phyloP scores from a whole-genome alignment of 1,140 invertebrate species.

The Temnothorax longispinosus region DNA sequence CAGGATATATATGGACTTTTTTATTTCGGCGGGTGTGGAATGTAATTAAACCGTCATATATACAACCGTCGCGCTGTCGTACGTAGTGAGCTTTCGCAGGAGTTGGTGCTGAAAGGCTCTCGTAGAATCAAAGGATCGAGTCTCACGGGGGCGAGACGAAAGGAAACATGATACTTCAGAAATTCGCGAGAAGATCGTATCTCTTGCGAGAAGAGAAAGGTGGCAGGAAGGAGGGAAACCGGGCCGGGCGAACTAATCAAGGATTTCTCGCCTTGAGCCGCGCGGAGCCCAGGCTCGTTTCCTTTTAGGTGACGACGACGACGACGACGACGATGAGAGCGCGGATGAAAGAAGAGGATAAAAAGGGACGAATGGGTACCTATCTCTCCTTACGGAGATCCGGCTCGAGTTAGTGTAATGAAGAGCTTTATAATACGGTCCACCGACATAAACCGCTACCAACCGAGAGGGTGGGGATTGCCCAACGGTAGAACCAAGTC shows the following conservation, averaged over 20 bases:
- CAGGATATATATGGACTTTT: neutral
- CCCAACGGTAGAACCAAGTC: neutral
- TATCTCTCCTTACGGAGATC: constrained; percentile 71
- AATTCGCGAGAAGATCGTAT: constrained; percentile 75
- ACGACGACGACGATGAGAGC: constrained; percentile 65
- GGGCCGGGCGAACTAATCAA: constrained; percentile 73
- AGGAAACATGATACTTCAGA: constrained; percentile 76
- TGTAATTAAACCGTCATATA: constrained; percentile 68
- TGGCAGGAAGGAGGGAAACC: constrained; percentile 36
- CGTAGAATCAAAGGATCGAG: constrained; percentile 74
- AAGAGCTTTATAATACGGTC: constrained; percentile 75
- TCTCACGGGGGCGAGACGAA: constrained; percentile 68
- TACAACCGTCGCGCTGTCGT: constrained; percentile 30
- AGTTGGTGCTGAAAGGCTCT: constrained; percentile 64
- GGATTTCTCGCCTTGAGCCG: constrained; percentile 75
- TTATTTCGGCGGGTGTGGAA: constrained; percentile 26
- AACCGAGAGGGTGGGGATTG: constrained; percentile 37
- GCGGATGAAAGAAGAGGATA: constrained; percentile 74
- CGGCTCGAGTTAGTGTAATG: constrained; percentile 75
- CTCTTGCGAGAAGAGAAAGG: constrained; percentile 68
- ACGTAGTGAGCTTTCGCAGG: constrained; percentile 35
- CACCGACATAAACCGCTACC: constrained; percentile 65
- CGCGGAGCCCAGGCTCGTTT: constrained; percentile 67
- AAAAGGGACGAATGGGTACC: constrained; percentile 62
- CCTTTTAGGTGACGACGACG: constrained; percentile 75